Evolutionary conservation across 1,140 invertebrate genomes (phyloP).

Genomic region (Mactra quadrangularis): DNA sequence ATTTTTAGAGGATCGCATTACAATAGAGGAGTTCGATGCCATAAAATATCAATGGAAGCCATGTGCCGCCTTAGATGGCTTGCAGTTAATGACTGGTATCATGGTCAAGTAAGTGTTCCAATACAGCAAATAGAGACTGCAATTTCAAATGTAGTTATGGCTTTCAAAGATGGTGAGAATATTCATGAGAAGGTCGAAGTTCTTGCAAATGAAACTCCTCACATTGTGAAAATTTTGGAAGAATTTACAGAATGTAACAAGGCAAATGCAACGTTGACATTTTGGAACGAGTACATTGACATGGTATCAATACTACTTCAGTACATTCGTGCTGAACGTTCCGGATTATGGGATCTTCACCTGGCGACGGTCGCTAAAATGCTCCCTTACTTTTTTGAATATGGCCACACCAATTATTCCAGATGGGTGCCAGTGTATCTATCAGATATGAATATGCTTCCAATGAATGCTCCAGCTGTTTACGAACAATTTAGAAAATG

Average conservation of each 20-base stretch:
- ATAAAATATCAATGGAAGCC: constrained; percentile 67
- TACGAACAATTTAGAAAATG: neutral
- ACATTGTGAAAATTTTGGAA: constrained; percentile 1
- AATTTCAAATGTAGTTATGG: too few species aligned
- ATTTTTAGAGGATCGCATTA: constrained; percentile 67
- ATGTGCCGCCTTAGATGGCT: too few species aligned
- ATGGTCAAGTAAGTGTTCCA: constrained; percentile 6
- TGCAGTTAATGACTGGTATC: too few species aligned
- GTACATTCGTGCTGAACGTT: constrained; percentile 22
- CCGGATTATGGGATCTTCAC: constrained; percentile 22
- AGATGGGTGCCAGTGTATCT: constrained; percentile 39
- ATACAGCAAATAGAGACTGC: neutral
- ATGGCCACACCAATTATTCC: constrained; percentile 40
- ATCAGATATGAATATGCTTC: constrained; percentile 7
- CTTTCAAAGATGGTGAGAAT: neutral
- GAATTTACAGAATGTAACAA: too few species aligned
- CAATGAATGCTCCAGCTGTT: constrained; percentile 22
- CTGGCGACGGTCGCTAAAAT: neutral
- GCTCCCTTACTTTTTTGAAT: constrained; percentile 15
- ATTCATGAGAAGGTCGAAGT: neutral
- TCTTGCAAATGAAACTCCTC: neutral
- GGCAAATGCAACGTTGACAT: too few species aligned
- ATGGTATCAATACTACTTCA: constrained; percentile 1
- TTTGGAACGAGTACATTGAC: constrained; percentile 68
- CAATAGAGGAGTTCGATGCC: constrained; percentile 60